Evolutionary conservation across 2,888 invertebrate species (phyloP).

Genomic region (Drosophila kanekoi): DNA sequence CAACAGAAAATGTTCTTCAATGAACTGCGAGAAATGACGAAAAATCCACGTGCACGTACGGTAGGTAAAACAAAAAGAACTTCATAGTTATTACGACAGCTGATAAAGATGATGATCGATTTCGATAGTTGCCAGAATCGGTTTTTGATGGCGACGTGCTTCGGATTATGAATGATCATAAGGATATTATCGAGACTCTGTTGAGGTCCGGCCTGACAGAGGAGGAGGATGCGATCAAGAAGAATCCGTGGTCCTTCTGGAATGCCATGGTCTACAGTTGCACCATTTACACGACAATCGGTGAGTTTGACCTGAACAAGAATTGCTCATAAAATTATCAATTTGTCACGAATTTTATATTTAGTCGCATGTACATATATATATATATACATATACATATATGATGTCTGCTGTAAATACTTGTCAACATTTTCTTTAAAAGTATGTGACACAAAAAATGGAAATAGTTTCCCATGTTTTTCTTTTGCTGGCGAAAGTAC

Average conservation of each 20-base stretch:
- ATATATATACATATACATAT: background rate
- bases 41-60: slow-evolving; percentile 79
- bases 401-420: slow-evolving; percentile 34
- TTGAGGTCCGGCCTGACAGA: slow-evolving; percentile 49
- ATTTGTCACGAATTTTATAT: slow-evolving; percentile 33
- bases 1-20: slow-evolving; percentile 76
- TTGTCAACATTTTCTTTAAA: slow-evolving; percentile 58
- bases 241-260: slow-evolving; percentile 92
- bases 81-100: no score
- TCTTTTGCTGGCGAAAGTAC: slow-evolving; percentile 43
- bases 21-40: slow-evolving; percentile 75
- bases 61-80: no score
- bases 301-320: slow-evolving; percentile 86
- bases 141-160: slow-evolving; percentile 86
- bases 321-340: slow-evolving; percentile 11
- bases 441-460: slow-evolving; percentile 71
- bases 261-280: slow-evolving; percentile 94
- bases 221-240: slow-evolving; percentile 77
- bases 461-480: slow-evolving; percentile 65
- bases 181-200: slow-evolving; percentile 85
- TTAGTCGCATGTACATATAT: slow-evolving; percentile 2
- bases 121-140: slow-evolving; percentile 58
- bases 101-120: no score
- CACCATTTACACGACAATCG: slow-evolving; percentile 95
- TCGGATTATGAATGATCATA: slow-evolving; percentile 86